Evolutionary conservation across 2,113 vertebrate genomes (phyloP).

Genomic region (Zosterops lateralis): DNA sequence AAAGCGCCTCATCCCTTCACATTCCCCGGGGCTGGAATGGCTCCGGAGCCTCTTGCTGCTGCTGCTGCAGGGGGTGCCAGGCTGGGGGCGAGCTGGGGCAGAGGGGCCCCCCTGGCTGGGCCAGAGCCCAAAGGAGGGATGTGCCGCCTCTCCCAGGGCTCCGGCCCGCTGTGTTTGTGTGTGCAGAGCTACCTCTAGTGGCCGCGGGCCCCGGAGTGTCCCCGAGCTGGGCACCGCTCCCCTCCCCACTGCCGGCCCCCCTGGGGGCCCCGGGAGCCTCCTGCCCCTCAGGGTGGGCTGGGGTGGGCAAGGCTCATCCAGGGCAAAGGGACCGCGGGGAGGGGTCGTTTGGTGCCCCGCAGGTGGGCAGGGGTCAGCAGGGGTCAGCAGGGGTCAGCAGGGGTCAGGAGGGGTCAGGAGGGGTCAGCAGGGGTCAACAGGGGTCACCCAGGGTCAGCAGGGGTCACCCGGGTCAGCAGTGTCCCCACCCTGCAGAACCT

Average conservation of each 20-base stretch:
- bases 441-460: no score
- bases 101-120: accelerated
- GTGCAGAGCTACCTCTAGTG: constrained; percentile 59
- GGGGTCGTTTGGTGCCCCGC: accelerated
- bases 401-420: no score
- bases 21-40: background rate
- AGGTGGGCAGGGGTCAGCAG: accelerated
- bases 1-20: accelerated
- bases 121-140: accelerated
- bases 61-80: background rate
- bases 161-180: accelerated
- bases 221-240: background rate
- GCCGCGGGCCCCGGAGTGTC: background rate
- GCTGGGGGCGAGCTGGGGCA: accelerated
- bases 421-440: no score
- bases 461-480: background rate
- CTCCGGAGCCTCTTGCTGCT: background rate
- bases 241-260: accelerated
- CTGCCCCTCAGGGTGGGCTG: no score
- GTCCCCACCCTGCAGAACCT: background rate
- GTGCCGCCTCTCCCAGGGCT: accelerated
- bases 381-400: no score
- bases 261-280: background rate
- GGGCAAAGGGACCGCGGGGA: accelerated
- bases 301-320: background rate